These are phyloP conservation scores for Heliothis virescens DNA, from an alignment of 1,140 invertebrate species.

Conservation along the genomic window DNA sequence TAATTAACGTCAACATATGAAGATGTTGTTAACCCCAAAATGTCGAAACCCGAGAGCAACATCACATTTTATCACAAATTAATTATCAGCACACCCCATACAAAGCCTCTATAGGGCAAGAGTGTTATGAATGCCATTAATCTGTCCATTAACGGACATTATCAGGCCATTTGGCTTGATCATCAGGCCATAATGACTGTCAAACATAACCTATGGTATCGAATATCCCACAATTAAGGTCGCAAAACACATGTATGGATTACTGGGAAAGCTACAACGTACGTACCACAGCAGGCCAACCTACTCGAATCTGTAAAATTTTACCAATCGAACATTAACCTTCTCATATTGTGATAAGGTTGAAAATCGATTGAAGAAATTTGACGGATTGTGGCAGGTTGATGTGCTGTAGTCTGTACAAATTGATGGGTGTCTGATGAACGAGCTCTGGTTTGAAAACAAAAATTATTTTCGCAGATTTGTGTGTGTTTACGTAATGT, in stretches of 20 bases:
- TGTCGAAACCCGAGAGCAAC: no score
- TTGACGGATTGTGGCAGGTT: no score
- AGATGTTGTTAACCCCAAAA: no score
- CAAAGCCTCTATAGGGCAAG: neutral
- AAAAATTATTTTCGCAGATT: neutral
- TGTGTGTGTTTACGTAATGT: neutral
- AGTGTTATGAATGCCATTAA: slow-evolving; percentile 9
- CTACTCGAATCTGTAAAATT: no score
- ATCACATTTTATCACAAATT: no score
- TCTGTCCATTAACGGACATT: slow-evolving; percentile 3
- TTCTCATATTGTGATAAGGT: no score
- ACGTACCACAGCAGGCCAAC: no score
- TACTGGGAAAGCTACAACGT: neutral
- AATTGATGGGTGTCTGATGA: slow-evolving; percentile 22
- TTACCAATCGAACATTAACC: no score
- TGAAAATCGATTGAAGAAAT: no score
- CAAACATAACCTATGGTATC: slow-evolving; percentile 29
- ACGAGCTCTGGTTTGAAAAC: neutral
- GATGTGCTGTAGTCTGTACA: neutral
- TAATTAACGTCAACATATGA: no score
- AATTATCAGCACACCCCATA: no score
- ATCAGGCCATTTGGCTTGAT: slow-evolving; percentile 19
- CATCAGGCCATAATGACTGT: slow-evolving; percentile 26
- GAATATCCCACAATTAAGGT: slow-evolving; percentile 14
- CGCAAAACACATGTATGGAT: neutral